Base-by-base conservation (phyloP, 2,888 invertebrate species). In the Epinotia brunnichana region DNA sequence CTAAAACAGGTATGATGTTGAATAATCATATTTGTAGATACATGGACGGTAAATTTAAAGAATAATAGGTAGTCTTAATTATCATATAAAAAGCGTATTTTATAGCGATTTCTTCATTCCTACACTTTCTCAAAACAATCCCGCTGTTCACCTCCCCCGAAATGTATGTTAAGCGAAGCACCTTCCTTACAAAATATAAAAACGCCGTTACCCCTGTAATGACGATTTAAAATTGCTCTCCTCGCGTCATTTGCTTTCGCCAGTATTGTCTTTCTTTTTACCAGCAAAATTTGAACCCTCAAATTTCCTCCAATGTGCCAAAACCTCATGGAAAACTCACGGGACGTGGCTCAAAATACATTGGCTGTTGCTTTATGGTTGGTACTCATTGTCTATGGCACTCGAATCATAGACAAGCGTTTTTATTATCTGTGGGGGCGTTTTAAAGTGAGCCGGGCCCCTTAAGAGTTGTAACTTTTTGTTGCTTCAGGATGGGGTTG, bases 361-460 rank as follows among this genome's bases (percentile, higher is more conserved):
- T 72, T 82, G 85, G 90, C 78, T 73, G 66, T 75, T 82, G 82
- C 80, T 86, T 87, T 88, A 90, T 87, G 85, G 85, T 84, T 81
- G 83, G 85, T 86, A 85, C 87, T 89, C 89, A 91, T 91, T 91
- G 91, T 92, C 91, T 91, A 89, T 85, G 85, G 88, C 85, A 80
- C 80, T 81, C 77, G 80, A 80, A 79, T 77, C 80, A 88, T 83
- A 90, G 90, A 89, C 89, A 88, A 87, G 87, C 86, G 87, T 91
- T 92, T 92, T 92, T 92, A 91, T 92, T 90, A 89, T 90, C 92
- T 89, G 90, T 82, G 89, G 91, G 90, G 90, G 85, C 83, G 82
- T 84, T 90, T 91, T 90, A 90, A 89, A 90, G 82, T 83, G 87
- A 82, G 79, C 80, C 75, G 84, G 82, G 83, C 85, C 85, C 87